These are phyloP conservation scores for Nyctereutes procyonoides DNA, from an alignment of 2,113 vertebrate genomes.

Conservation along the genomic window DNA sequence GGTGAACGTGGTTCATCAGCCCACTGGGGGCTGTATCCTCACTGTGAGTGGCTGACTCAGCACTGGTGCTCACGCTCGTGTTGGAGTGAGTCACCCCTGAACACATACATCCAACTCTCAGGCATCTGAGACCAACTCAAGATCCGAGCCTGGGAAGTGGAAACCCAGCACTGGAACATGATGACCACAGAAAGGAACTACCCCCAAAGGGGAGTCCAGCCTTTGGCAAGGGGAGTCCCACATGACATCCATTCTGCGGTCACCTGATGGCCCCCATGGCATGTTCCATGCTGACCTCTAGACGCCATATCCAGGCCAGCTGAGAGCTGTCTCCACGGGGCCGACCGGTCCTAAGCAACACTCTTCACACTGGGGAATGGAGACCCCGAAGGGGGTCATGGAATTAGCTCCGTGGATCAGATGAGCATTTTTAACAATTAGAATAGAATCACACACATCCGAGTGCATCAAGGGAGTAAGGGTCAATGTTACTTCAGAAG, in stretches of 20 bases:
- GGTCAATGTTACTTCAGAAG: not conserved
- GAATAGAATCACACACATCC: not conserved
- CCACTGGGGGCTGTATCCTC: not conserved
- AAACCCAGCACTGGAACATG: not conserved
- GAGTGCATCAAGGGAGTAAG: not conserved
- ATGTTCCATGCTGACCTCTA: not conserved
- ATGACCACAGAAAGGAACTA: not conserved
- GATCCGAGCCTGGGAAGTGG: not conserved
- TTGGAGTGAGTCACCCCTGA: not conserved
- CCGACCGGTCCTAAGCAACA: not conserved
- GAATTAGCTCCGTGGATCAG: not conserved
- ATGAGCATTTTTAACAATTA: not conserved
- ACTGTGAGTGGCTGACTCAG: not conserved
- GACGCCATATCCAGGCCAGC: not conserved
- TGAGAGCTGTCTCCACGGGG: not conserved
- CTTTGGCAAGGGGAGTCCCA: not conserved
- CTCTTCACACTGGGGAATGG: not conserved
- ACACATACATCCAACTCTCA: not conserved
- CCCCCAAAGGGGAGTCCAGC: not conserved
- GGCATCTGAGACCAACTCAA: not conserved
- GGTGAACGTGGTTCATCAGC: not conserved
- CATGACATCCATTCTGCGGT: not conserved
- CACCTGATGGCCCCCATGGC: not conserved
- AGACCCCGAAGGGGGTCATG: not conserved
- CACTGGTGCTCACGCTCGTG: rapidly evolving